Conservation (phyloP, 2,797 vertebrate genomes). For the Myiotriccus ornatus region DNA sequence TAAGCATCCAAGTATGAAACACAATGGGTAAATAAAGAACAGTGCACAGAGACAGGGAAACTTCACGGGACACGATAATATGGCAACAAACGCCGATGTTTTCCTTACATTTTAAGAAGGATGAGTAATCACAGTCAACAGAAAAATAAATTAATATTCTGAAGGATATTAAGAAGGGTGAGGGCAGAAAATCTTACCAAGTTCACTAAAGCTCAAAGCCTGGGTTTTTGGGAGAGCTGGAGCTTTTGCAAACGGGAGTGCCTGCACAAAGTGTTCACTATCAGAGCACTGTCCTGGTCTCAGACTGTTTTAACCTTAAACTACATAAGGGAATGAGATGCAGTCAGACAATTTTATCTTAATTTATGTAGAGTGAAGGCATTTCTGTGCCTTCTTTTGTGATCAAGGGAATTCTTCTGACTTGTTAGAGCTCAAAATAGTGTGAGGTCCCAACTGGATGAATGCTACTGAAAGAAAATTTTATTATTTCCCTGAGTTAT, state of each 20-base stretch:
- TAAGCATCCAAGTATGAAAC: neutral
- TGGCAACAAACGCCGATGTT: rapidly evolving
- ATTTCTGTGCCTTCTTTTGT: neutral
- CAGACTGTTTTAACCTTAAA: neutral
- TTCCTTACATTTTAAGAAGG: neutral
- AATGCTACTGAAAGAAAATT: neutral
- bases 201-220: neutral
- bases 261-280: neutral
- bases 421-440: neutral
- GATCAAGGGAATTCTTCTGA: neutral
- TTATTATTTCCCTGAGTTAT: neutral
- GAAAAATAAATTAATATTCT: neutral
- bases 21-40: neutral
- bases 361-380: neutral
- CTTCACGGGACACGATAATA: neutral
- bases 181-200: neutral
- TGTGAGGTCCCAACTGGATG: neutral
- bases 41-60: neutral
- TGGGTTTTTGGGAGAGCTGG: neutral
- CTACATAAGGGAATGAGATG: neutral
- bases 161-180: neutral
- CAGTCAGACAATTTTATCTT: neutral
- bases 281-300: neutral
- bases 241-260: neutral
- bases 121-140: neutral